Evolutionary conservation across 2,888 invertebrate species (phyloP).

Genomic region (Onthophagus sagittarius): DNA sequence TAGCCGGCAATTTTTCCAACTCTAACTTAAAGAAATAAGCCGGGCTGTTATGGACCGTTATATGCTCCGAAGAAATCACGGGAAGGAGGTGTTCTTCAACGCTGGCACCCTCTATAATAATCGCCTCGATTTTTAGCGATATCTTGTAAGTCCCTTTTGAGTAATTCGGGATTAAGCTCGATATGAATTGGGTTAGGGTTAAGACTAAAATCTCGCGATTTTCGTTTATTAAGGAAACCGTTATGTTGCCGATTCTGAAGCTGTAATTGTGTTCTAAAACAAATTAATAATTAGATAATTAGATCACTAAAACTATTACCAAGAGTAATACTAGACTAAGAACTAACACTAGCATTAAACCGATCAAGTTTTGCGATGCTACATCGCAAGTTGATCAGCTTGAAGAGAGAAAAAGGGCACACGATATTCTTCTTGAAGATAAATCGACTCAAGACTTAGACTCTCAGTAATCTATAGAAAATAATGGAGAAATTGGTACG

Average conservation of each 20-base stretch:
- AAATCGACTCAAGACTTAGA: too few species aligned
- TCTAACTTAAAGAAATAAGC: constrained; percentile 71
- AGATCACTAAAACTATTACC: too few species aligned
- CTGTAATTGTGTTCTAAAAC: constrained; percentile 69
- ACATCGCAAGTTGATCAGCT: too few species aligned
- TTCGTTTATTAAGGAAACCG: constrained; percentile 60
- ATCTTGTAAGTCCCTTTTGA: constrained; percentile 31
- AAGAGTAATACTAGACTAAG: too few species aligned
- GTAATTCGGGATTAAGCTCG: constrained; percentile 40
- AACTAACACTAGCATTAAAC: too few species aligned
- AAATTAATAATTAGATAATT: too few species aligned
- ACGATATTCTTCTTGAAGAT: too few species aligned
- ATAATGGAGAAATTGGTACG: too few species aligned
- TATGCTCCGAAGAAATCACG: constrained; percentile 60
- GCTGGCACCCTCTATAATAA: constrained; percentile 71
- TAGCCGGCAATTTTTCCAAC: constrained; percentile 66
- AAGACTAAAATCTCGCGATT: constrained; percentile 68
- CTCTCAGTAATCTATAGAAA: too few species aligned
- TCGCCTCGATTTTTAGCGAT: constrained; percentile 59
- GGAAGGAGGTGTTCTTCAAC: constrained; percentile 70
- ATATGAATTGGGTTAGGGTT: constrained; percentile 65
- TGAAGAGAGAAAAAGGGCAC: too few species aligned
- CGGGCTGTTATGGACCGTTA: constrained; percentile 56
- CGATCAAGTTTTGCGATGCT: too few species aligned
- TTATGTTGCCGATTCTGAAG: constrained; percentile 70